Conservation (phyloP, 2,113 vertebrate species). For the Macrotus californicus region DNA sequence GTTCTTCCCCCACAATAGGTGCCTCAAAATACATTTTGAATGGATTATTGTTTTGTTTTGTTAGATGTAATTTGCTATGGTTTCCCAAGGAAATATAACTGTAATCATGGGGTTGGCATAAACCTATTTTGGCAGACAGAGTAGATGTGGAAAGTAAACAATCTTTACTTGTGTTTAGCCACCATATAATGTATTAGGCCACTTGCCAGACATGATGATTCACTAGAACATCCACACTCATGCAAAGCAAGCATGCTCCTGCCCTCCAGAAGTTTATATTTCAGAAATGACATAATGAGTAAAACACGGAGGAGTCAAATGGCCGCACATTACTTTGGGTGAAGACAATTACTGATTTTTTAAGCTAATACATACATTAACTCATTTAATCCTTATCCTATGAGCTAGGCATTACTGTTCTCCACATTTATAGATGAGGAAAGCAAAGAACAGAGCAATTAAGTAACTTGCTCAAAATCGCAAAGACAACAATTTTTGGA, state of each 20-base stretch:
- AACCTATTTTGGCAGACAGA: neutral
- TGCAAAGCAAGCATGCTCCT: neutral
- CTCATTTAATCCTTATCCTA: neutral
- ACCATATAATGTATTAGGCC: neutral
- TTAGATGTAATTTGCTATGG: neutral
- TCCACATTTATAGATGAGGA: neutral
- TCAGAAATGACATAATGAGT: neutral
- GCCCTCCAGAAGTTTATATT: neutral
- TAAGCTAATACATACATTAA: neutral
- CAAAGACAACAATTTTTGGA: neutral
- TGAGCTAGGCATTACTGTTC: neutral
- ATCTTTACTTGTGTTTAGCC: neutral
- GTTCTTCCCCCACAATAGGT: neutral
- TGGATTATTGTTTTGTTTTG: neutral
- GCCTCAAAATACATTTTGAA: neutral
- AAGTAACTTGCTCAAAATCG: neutral
- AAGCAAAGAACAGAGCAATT: neutral
- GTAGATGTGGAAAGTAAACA: neutral
- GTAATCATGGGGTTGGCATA: neutral
- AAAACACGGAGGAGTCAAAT: neutral
- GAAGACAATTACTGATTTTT: neutral
- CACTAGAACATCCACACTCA: neutral
- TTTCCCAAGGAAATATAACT: neutral
- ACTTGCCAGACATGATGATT: neutral
- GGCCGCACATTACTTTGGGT: neutral